phyloP scores from a whole-genome alignment of 2,113 vertebrate species.

The Micromys minutus region DNA sequence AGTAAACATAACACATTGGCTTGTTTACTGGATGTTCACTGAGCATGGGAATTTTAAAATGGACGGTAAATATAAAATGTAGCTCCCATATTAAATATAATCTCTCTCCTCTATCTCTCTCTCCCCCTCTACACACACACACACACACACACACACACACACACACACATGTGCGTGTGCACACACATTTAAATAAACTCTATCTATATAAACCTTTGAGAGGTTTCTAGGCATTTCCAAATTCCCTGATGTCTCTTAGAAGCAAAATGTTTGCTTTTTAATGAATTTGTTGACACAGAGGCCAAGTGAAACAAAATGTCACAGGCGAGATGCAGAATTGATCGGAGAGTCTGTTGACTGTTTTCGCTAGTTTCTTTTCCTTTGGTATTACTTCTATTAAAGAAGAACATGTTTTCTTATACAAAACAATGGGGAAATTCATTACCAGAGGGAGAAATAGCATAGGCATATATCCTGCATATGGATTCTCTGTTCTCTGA shows the following conservation, averaged over 20 bases:
- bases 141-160: background rate
- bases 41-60: slow-evolving; percentile 41
- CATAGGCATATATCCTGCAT: background rate
- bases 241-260: slow-evolving; percentile 59
- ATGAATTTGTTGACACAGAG: slow-evolving; percentile 51
- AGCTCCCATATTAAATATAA: background rate
- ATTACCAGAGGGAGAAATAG: background rate
- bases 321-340: slow-evolving; percentile 5
- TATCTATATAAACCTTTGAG: slow-evolving; percentile 27
- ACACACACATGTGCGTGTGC: background rate
- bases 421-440: slow-evolving; percentile 2
- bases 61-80: background rate
- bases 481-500: background rate
- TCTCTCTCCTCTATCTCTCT: background rate
- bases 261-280: slow-evolving; percentile 67
- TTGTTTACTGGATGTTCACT: background rate
- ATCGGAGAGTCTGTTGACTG: slow-evolving; percentile 42
- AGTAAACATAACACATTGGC: background rate
- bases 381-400: slow-evolving; percentile 36
- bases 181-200: slow-evolving; percentile 35
- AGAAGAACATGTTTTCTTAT: slow-evolving; percentile 16
- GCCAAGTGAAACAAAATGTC: slow-evolving; percentile 67
- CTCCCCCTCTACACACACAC: background rate
- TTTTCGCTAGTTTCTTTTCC: slow-evolving; percentile 28
- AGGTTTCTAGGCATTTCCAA: slow-evolving; percentile 54